Percentiles rank a stretch among this genome's conserved stretches.
These are phyloP conservation scores for Pleuronectes platessa DNA, from an alignment of 2,113 vertebrate species.

Conservation along the genomic window DNA sequence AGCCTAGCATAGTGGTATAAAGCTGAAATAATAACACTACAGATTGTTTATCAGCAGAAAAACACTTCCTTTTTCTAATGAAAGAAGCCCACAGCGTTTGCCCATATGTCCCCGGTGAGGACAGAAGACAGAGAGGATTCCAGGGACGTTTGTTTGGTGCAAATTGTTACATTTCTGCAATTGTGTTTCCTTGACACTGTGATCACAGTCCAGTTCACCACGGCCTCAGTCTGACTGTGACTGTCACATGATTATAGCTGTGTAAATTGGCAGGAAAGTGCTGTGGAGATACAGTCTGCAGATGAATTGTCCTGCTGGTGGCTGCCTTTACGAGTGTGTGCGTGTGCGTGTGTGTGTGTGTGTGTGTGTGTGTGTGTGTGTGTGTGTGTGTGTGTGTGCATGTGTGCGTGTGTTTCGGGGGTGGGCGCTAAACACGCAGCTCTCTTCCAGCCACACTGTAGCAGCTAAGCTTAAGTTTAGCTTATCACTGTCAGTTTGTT, in stretches of 20 bases:
- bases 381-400: constrained; percentile 13
- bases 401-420: constrained; percentile 9
- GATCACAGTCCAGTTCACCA: constrained; percentile 15
- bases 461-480: constrained; percentile 58
- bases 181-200: constrained; percentile 9
- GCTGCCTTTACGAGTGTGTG: constrained; percentile 1
- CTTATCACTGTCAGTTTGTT: constrained; percentile 64
- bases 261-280: constrained; percentile 28
- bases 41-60: constrained; percentile 29
- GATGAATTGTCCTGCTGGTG: background rate
- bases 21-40: constrained; percentile 31
- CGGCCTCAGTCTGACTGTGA: constrained; percentile 4
- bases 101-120: constrained; percentile 1
- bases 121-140: constrained; percentile 14
- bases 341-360: constrained; percentile 21
- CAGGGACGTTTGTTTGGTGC: constrained; percentile 15
- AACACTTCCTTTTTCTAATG: constrained; percentile 40
- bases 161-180: background rate
- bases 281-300: constrained; percentile 14
- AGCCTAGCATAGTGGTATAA: constrained; percentile 37
- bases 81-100: constrained; percentile 23
- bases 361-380: background rate
- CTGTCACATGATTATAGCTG: constrained; percentile 37
- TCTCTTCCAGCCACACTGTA: constrained; percentile 11
- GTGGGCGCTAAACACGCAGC: constrained; percentile 35